These are phyloP conservation scores for Pseudorhombus dupliciocellatus DNA, from an alignment of 2,113 vertebrate species.

Conservation along the genomic window DNA sequence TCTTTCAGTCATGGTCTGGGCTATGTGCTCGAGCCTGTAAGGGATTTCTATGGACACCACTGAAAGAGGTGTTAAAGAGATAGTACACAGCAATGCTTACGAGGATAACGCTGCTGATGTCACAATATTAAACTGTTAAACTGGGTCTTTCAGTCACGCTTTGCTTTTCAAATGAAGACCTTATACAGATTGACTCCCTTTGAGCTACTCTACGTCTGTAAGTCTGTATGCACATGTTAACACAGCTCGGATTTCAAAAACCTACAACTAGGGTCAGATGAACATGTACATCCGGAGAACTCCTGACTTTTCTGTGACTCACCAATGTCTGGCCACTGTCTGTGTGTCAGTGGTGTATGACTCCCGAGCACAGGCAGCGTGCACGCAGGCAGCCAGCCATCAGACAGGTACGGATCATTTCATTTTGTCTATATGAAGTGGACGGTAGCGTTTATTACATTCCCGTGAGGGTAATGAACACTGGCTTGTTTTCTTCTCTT, in stretches of 20 bases:
- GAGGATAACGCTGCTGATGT: slow-evolving; percentile 11
- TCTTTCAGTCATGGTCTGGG: slow-evolving; percentile 13
- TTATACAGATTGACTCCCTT: slow-evolving; percentile 4
- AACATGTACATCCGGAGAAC: no score
- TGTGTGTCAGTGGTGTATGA: no score
- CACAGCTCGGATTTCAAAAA: neutral
- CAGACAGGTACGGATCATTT: no score
- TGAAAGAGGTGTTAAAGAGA: slow-evolving; percentile 26
- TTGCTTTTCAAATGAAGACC: slow-evolving; percentile 23
- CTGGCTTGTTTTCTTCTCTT: no score
- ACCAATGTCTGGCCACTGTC: no score
- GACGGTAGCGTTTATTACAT: no score
- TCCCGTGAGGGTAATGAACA: no score
- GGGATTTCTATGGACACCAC: slow-evolving; percentile 25
- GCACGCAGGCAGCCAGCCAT: no score
- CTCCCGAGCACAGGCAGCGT: no score
- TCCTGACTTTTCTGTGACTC: no score
- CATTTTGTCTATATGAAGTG: no score
- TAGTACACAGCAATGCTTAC: slow-evolving; percentile 4
- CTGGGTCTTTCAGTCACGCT: slow-evolving; percentile 20
- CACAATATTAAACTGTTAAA: slow-evolving; percentile 37
- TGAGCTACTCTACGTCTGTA: slow-evolving; percentile 1
- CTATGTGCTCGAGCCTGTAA: slow-evolving; percentile 18
- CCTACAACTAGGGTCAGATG: neutral
- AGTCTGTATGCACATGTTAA: no score